Base-by-base conservation (phyloP, 2,113 vertebrate genomes). In the Notiomystis cincta region DNA sequence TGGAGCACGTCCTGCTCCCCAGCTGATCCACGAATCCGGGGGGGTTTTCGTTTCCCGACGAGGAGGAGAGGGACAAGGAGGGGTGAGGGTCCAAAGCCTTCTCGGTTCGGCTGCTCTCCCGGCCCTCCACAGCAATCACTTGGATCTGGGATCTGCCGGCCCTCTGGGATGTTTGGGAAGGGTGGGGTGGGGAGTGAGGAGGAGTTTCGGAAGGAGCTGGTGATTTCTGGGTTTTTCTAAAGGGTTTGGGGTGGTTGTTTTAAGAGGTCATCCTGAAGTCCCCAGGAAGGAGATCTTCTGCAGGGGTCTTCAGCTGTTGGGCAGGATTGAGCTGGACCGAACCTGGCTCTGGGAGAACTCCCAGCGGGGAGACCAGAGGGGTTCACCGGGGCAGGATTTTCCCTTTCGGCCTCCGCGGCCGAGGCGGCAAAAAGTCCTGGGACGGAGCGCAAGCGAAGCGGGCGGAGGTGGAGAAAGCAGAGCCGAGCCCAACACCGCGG, bases 1-100 rank as follows among this genome's bases (percentile, higher is more conserved):
- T 99, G 96, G 99, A 99, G 97, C 97, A 98, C 18, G 98, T 99
- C 86, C 90, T 99, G 94, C 97, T 99, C 91, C 98, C 99, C 96
- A 98, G 99, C 98, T 99, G 98, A 99, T 93, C 81, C 21, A 6
- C 13, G 0, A 53, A 53, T 61, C 2, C 1, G 37, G 61, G 44
- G 56, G 40, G 8, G 15, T 9, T 90, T 60, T 15, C 2, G 13
- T 84, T 96, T 83, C 87, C 81, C 13, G 0, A 70, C 5, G 60
- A 94, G 81, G 60, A 94, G 81, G 47, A 84, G 78, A 64, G 67
- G 82, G 78, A 8, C 2, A 4, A 6, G 28, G 45, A 23, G 50
- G 88, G 38, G 22, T 7, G 17, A 56, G 51, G 83, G 65, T 33
- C 53, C 64, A 21, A 10, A 80, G 64, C 82, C 87, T 83, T 78